A percentile compares a stretch with the other conserved stretches of the same genome.
Evolutionary conservation across 1,140 invertebrate genomes (phyloP).

Genomic region (Halotydeus destructor): DNA sequence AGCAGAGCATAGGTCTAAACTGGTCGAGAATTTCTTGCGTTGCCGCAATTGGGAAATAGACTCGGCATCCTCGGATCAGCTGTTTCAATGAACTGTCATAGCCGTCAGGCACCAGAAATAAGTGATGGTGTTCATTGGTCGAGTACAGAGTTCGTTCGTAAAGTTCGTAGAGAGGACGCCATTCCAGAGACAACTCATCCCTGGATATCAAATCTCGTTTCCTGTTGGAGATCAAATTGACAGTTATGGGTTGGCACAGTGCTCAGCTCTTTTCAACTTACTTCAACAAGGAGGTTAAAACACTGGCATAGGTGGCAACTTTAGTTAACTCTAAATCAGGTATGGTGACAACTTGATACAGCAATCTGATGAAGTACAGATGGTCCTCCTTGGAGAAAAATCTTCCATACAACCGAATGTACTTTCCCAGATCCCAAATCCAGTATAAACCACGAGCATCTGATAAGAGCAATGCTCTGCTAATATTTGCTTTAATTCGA

Average conservation of each 20-base stretch:
- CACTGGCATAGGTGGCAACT: constrained; percentile 38
- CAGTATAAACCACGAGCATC: background rate
- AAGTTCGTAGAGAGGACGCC: constrained; percentile 62
- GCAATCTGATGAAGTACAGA: constrained; percentile 57
- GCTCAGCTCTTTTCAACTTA: constrained; percentile 19
- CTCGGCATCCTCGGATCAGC: constrained; percentile 22
- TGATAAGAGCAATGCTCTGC: background rate
- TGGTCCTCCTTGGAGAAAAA: constrained; percentile 81
- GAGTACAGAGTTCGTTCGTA: constrained; percentile 29
- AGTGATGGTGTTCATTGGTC: constrained; percentile 31
- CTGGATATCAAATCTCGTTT: constrained; percentile 51
- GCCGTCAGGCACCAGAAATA: constrained; percentile 29
- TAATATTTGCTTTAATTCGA: constrained; percentile 6
- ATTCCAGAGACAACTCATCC: constrained; percentile 55
- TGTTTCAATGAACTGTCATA: constrained; percentile 20
- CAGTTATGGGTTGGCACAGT: background rate
- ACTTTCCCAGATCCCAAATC: constrained; percentile 27
- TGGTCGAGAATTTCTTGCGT: constrained; percentile 73
- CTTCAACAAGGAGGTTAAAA: constrained; percentile 26
- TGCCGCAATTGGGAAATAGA: constrained; percentile 45
- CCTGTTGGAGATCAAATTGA: constrained; percentile 26
- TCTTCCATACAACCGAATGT: constrained; percentile 55
- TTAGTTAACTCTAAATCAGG: constrained; percentile 50
- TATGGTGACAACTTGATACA: constrained; percentile 51
- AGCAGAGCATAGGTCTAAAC: constrained; percentile 49